These are phyloP conservation scores for Zootoca vivipara DNA, from an alignment of 2,113 vertebrate genomes.

Conservation along the genomic window DNA sequence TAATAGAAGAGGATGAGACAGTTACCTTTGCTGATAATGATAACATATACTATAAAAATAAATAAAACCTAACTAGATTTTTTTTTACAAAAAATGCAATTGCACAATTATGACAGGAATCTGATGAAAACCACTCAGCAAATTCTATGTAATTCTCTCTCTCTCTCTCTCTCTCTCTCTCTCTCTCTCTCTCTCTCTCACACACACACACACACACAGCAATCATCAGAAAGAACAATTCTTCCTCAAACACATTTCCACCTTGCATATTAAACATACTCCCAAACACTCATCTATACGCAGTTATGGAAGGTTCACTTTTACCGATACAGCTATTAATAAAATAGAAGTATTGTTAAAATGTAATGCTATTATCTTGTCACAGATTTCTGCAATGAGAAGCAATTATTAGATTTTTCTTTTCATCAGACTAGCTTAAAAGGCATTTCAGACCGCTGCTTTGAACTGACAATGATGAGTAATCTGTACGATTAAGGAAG, in stretches of 20 bases:
- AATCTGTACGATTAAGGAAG: constrained; percentile 75
- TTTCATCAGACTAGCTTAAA: constrained; percentile 74
- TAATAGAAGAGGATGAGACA: background rate
- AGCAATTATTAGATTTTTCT: constrained; percentile 70
- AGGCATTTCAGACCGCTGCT: constrained; percentile 72
- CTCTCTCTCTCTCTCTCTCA: too few relatives aligned
- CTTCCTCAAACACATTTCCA: constrained; percentile 62
- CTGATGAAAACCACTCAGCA: constrained; percentile 27
- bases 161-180: too few relatives aligned
- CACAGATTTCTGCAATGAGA: constrained; percentile 72
- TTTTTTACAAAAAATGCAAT: constrained; percentile 4
- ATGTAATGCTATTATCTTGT: constrained; percentile 68
- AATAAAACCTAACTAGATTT: constrained; percentile 43
- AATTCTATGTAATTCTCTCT: constrained; percentile 22
- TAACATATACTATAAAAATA: constrained; percentile 19
- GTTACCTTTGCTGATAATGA: constrained; percentile 36
- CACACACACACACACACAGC: background rate
- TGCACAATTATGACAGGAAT: constrained; percentile 57
- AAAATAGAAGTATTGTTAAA: constrained; percentile 66
- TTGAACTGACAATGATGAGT: constrained; percentile 75
- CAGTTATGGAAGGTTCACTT: constrained; percentile 63
- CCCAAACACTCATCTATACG: constrained; percentile 53
- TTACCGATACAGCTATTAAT: constrained; percentile 61
- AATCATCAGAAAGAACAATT: constrained; percentile 48
- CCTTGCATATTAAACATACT: constrained; percentile 56